Evolutionary conservation across 1,140 invertebrate species (phyloP), one percentile per base, ranked within the genome.

Genomic region (Drosophila hydei): DNA sequence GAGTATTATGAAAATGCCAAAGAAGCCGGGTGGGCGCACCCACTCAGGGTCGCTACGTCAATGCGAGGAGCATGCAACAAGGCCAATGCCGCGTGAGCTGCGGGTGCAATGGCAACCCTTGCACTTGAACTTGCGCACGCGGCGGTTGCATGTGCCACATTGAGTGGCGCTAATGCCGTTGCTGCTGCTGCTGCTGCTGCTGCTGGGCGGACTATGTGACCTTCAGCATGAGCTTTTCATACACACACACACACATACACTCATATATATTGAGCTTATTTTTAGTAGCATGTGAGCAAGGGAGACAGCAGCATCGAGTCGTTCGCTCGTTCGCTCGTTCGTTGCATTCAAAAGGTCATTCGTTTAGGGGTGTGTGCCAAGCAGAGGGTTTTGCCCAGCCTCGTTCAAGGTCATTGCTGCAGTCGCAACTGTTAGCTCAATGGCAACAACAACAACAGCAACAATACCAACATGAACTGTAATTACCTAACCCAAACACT

Each of bases 101-200:
- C 58, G 73, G 63, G 73, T 76, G 76, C 76, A 79, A 65, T 76
- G 76, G 69, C 69, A 79, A 72, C 68, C 83, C 83, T 88, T 88
- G 83, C 83, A 83, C 83, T 88, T 88, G 83, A 88, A 88, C 83
- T 79, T 88, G 83, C 79, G 77, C 83, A 88, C 83, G 83, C 83
- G 79, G 83, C 69, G 43, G 52, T 60, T 70, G 83, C 83, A 88
- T 88, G 83, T 88, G 83, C 67, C 72, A 6, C 64, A 59, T 38
- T 23, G 47, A 54, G 30, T 36, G 23, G 14, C 12, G 56, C 42
- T 38, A 30, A 40, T 40, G 36, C 18, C n/a, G 54, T 19, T 36
- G 38, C 40, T 14, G 50, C 33, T 54, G 67, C 36, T 38, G 36
- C 36, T 38, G 36, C 36, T 25, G 21, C n/a, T 21, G 59, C 6